Evolutionary conservation across 92 coral and sea anemone species (phyloP), one percentile per base, ranked within the genome.

Genomic region (Muricea muricata): DNA sequence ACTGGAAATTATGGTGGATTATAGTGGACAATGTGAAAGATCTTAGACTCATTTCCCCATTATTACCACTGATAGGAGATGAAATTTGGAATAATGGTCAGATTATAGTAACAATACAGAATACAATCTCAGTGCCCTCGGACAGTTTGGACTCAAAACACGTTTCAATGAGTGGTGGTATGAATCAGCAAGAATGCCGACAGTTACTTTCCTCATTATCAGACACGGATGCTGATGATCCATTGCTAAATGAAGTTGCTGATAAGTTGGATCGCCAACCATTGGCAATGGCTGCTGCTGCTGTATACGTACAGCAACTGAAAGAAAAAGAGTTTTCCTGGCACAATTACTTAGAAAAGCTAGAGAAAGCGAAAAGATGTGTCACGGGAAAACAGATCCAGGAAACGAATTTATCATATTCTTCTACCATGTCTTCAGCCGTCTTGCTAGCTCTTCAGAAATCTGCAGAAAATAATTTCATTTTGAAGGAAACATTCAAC

Each of bases 241-340:
- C 24, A 34, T 61, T 80, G 39, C 54, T 81, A 21, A 56, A 81
- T 52, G 72, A 81, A 14, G 85, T 86, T 35, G 84, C 85, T 6
- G 57, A 86, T 57, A 67, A 69, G 42, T 68, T 89, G 21, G 92
- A 89, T 74, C 73, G 68, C 80, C 90, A 90, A 74, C 93, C 93
- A 14, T 89, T 90, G 45, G 88, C 88, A 15, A 65, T 90, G 31
- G 93, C 91, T 9, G 82, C 91, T 37, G 93, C 91, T 7, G 90
- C 88, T 17, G 68, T 75, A 12, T 87, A 90, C 88, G 26, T 63
- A 45, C 12, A 42, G 60, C 7, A 61, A 37, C 8, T 13, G 14
- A 17, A 17, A 1, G 12, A 45, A 45, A 2, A 45, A n/a, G 24
- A 24, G 7, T 63, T 25, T 63, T 63, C 71, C 7, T 63, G 71